These are phyloP conservation scores for Venustaconcha ellipsiformis DNA, from an alignment of 1,140 invertebrate species.

Conservation along the genomic window DNA sequence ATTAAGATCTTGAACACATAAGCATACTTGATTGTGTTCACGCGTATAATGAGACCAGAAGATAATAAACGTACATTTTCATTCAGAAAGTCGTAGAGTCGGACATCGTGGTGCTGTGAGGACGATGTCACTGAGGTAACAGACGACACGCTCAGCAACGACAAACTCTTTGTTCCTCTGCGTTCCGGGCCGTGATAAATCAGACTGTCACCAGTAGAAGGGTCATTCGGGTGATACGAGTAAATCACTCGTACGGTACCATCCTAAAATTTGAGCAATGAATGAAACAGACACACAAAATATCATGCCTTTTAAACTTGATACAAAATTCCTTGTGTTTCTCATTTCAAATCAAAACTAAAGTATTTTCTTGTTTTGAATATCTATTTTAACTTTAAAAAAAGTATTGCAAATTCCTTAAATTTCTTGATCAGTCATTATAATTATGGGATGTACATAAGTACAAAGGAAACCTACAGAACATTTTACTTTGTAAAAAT, in stretches of 20 bases:
- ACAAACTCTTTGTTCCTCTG: slow-evolving; percentile 18
- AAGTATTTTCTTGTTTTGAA: neutral
- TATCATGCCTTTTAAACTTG: neutral
- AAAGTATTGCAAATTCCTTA: no score
- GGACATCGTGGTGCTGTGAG: slow-evolving; percentile 2
- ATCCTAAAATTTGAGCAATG: slow-evolving; percentile 4
- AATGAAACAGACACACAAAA: no score
- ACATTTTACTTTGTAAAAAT: neutral
- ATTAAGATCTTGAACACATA: no score
- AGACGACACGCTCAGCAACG: slow-evolving; percentile 3
- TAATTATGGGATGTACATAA: no score
- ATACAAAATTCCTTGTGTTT: neutral
- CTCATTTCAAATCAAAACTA: neutral
- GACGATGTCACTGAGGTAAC: neutral
- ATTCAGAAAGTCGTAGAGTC: slow-evolving; percentile 24
- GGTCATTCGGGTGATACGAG: slow-evolving; percentile 25
- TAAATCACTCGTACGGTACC: slow-evolving; percentile 21
- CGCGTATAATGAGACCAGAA: no score
- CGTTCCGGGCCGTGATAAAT: slow-evolving; percentile 14
- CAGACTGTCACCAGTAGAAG: slow-evolving; percentile 2
- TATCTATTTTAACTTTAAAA: neutral
- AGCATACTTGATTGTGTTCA: no score
- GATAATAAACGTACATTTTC: slow-evolving; percentile 12
- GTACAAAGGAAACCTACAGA: neutral
- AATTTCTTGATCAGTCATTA: no score